Base-by-base conservation (phyloP, 2,888 invertebrate genomes). In the Teleiodes luculella region DNA sequence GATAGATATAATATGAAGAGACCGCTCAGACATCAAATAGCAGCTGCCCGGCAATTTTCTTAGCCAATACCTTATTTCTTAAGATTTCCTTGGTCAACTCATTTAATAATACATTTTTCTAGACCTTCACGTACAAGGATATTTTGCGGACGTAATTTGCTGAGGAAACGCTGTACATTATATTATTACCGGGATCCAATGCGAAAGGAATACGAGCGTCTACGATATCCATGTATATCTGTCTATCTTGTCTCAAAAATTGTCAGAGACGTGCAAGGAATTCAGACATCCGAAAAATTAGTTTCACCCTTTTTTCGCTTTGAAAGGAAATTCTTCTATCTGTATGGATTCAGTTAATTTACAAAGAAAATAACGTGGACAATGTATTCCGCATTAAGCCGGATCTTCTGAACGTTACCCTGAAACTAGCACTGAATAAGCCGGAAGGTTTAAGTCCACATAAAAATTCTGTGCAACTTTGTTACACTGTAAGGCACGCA, bases 401-500 rank as follows among this genome's bases (percentile, higher is more conserved):
- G 30, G 33, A 48, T 35, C 20, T 20, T 3, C 41, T 24, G 7
- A 41, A 33, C 33, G n/a, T 41, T n/a, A 35, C 20, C 13, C 20
- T 35, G 35, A 35, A 48, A 48, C 48, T 35, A 35, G 16, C 48
- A 1, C 48, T 48, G 48, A 48, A 48, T 48, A 48, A 48, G 48
- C 48, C 35, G 14, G 31, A 46, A 31, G 35, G 48, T 48, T 35
- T 35, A 33, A 48, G 48, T 20, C 10, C 16, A 35, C 33, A 48
- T 48, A 48, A 48, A 48, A 48, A 48, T 48, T 35, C 48, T 18
- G 3, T 41, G 48, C 7, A 20, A 28, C 31, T 48, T 31, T 14
- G 46, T 46, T 20, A 46, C 46, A 46, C 30, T 45, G 45, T 45
- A 24, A 30, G 31, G n/a, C 46, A 31, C 31, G 46, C 46, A 46